These are phyloP conservation scores for Psephotus haematonotus DNA, from an alignment of 2,113 vertebrate species.

Conservation along the genomic window DNA sequence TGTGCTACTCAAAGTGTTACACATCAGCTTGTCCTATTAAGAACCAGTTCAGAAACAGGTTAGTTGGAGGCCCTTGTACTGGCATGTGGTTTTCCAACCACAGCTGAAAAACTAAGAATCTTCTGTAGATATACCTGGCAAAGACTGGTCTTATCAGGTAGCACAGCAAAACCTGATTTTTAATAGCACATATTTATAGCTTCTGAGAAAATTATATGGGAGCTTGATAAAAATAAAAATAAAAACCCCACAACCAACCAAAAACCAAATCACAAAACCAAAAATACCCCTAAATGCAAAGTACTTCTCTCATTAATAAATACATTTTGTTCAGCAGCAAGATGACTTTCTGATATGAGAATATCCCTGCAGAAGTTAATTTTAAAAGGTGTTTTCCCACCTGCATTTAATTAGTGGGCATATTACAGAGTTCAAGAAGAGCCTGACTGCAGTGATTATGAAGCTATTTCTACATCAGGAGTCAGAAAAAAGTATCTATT, in stretches of 20 bases:
- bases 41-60: not conserved
- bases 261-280: not conserved
- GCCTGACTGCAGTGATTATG: not conserved
- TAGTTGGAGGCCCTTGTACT: not conserved
- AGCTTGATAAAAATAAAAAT: not conserved
- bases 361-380: not conserved
- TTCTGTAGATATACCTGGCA: not conserved
- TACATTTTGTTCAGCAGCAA: not conserved
- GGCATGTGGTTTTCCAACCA: not conserved
- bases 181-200: not conserved
- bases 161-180: not conserved
- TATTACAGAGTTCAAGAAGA: not conserved
- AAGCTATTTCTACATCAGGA: not conserved
- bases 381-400: not conserved
- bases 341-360: not conserved
- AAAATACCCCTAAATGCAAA: not conserved
- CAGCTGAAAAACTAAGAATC: not conserved
- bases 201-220: not conserved
- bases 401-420: not conserved
- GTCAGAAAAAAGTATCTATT: not conserved
- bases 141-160: not conserved
- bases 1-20: not conserved
- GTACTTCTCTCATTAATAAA: not conserved
- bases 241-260: rapidly evolving
- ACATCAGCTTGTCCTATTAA: not conserved